Conservation (phyloP, 2,888 invertebrate species). For the Trachelus troglodyta region DNA sequence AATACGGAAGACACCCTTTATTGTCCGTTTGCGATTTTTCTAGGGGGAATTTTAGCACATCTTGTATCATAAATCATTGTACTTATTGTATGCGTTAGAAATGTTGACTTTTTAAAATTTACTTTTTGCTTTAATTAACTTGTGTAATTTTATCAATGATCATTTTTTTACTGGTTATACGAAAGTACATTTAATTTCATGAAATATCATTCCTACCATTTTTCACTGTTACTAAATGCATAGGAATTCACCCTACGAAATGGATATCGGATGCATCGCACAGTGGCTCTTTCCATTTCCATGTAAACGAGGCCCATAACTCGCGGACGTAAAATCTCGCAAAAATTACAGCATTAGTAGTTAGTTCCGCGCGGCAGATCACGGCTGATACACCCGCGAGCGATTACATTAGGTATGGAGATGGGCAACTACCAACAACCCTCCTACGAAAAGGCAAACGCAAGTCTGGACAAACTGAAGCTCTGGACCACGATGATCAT, state of each 20-base stretch:
- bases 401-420: slow-evolving; percentile 55
- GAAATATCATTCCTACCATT: not conserved
- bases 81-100: not conserved
- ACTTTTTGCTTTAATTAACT: not conserved
- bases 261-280: slow-evolving; percentile 16
- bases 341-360: slow-evolving; percentile 60
- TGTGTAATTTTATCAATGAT: not conserved
- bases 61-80: not conserved
- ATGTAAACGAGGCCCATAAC: slow-evolving; percentile 58
- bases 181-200: not conserved
- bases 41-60: not conserved
- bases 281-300: slow-evolving; percentile 43
- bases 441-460: not conserved
- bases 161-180: not conserved
- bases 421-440: slow-evolving; percentile 22
- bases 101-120: not conserved
- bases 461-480: not conserved
- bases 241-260: not conserved
- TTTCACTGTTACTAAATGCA: not conserved
- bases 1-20: not conserved
- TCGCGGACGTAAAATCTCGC: slow-evolving; percentile 49
- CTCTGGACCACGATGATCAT: not conserved
- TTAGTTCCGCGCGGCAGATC: slow-evolving; percentile 60
- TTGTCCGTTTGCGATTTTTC: not conserved
- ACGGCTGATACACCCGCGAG: slow-evolving; percentile 49